phyloP scores from a whole-genome alignment of 2,113 vertebrate genomes.

The Archocentrus centrarchus region DNA sequence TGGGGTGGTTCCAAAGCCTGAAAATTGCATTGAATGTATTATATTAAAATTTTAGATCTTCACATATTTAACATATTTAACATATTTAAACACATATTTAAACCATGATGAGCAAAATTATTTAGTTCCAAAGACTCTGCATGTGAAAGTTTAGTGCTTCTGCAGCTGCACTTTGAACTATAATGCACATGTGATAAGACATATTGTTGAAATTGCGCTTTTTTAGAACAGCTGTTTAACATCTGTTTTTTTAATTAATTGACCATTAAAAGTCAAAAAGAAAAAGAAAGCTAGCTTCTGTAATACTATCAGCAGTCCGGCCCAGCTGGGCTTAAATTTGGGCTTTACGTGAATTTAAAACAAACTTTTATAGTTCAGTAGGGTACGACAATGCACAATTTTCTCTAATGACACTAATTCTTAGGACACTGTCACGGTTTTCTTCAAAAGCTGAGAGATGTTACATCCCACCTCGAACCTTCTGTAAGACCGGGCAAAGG shows the following conservation, averaged over 20 bases:
- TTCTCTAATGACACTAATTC: neutral
- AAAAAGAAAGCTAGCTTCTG: neutral
- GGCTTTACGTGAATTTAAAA: neutral
- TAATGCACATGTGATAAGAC: neutral
- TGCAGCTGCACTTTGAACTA: too few species aligned
- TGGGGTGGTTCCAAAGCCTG: neutral
- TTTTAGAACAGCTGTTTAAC: neutral
- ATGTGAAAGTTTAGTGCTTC: too few species aligned
- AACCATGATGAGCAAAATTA: too few species aligned
- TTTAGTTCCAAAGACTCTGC: too few species aligned
- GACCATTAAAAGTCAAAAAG: neutral
- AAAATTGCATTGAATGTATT: neutral
- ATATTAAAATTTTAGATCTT: neutral
- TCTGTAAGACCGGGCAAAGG: neutral
- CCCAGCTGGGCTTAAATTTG: neutral
- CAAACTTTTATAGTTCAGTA: neutral
- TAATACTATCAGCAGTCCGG: neutral
- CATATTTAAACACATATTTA: too few species aligned
- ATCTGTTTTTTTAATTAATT: neutral
- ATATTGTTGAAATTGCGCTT: neutral
- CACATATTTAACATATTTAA: too few species aligned
- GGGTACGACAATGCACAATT: neutral
- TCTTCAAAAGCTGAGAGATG: neutral
- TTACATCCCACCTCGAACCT: neutral
- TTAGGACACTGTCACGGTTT: neutral